A percentile compares a stretch with the other conserved stretches of the same genome.
Conservation (phyloP, 2,888 invertebrate genomes). For the Idaea dimidiata region DNA sequence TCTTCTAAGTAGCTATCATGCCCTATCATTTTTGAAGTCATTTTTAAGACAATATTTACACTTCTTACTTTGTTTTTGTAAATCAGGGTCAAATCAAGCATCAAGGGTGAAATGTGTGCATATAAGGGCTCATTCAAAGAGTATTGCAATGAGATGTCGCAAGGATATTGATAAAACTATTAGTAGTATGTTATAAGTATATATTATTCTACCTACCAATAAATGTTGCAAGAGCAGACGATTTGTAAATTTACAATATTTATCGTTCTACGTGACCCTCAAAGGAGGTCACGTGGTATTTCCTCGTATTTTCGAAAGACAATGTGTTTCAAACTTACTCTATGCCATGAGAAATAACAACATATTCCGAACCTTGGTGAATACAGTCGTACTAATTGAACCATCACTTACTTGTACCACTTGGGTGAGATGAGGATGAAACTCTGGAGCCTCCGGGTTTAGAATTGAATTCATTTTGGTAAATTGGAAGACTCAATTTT, state of each 20-base stretch:
- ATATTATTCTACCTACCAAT: not conserved
- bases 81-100: not conserved
- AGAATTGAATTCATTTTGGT: constrained; percentile 59
- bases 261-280: constrained; percentile 17
- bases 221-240: not conserved
- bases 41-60: too few species aligned
- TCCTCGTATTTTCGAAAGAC: constrained; percentile 14
- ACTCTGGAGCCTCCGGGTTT: constrained; percentile 70
- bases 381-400: constrained; percentile 30
- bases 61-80: too few species aligned
- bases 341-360: constrained; percentile 6
- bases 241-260: constrained; percentile 4
- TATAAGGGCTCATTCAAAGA: not conserved
- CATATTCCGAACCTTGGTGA: constrained; percentile 11
- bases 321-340: not conserved
- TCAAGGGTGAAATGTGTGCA: not conserved
- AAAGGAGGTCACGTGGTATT: constrained; percentile 21
- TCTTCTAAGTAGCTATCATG: too few species aligned
- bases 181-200: too few species aligned
- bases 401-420: constrained; percentile 57
- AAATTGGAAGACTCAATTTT: constrained; percentile 11
- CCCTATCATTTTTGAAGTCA: too few species aligned
- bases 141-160: not conserved
- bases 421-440: constrained; percentile 55
- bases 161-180: not conserved